These are phyloP conservation scores for Melanchra persicariae DNA, from an alignment of 2,888 invertebrate genomes.

Conservation along the genomic window DNA sequence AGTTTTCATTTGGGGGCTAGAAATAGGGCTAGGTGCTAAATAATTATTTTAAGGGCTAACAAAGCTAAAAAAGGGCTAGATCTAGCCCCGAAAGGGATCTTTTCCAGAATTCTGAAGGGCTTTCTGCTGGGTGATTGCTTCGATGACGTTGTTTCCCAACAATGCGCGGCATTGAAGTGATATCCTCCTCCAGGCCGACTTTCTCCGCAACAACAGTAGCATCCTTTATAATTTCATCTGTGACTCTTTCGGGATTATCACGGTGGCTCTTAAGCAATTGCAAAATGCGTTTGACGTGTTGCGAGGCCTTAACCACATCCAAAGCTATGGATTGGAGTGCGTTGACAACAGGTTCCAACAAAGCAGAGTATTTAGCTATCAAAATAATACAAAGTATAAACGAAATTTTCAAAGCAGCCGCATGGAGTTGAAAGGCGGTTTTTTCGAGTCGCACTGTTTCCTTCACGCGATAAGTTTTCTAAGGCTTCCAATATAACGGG, in stretches of 20 bases:
- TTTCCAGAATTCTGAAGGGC: slow-evolving; percentile 22
- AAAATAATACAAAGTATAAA: too few species aligned
- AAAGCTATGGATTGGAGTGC: background rate
- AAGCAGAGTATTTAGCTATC: too few species aligned
- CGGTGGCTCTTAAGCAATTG: background rate
- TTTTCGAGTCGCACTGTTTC: slow-evolving; percentile 32
- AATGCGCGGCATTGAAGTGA: slow-evolving; percentile 54
- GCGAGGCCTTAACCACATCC: background rate
- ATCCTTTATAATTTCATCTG: background rate
- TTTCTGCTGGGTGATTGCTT: slow-evolving; percentile 52
- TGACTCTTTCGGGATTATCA: slow-evolving; percentile 1
- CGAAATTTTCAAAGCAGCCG: too few species aligned
- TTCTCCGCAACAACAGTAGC: slow-evolving; percentile 43
- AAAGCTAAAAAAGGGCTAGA: slow-evolving; percentile 10
- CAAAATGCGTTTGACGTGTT: background rate
- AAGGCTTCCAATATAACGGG: slow-evolving; percentile 32
- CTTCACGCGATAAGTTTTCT: slow-evolving; percentile 52
- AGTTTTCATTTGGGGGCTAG: too few species aligned
- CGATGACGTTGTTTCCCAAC: slow-evolving; percentile 63
- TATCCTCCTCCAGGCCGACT: too few species aligned
- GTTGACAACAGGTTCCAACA: too few species aligned
- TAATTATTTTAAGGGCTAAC: too few species aligned
- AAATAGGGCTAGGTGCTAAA: too few species aligned
- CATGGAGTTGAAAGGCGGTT: too few species aligned
- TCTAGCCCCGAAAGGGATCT: slow-evolving; percentile 19